Evolutionary conservation across 1,140 invertebrate species (phyloP), one percentile per base, ranked within the genome.

Genomic region (Phenacoccus solenopsis): DNA sequence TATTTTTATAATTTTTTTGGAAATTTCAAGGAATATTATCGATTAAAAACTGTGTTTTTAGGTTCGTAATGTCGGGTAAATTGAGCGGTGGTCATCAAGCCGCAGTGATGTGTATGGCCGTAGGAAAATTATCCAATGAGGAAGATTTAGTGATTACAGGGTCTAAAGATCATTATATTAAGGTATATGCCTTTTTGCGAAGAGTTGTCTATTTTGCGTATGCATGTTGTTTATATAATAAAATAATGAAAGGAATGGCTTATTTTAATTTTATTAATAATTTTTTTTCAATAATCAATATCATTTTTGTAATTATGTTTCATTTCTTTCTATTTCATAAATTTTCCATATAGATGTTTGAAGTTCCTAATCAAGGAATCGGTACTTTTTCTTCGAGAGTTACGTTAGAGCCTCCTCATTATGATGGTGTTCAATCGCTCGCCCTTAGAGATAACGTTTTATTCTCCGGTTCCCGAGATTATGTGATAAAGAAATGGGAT

Each of bases 401-500:
- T 16, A 89, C 88, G 75, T 79, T 96, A 10, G 86, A 89, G 70
- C 93, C 92, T 9, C 93, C 93, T 16, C 93, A 96, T 80, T 96
- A 94, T 78, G 93, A 96, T 77, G 93, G 93, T 10, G 90, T 94
- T 56, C 87, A 94, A 77, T 88, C 87, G 64, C 81, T 94, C 28
- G 84, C 86, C n/a, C 81, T 91, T 7, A 78, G 78, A 69, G 85
- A 83, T 21, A 79, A 84, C 67, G 83, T 81, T 2, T 79, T 94
- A 13, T 94, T 93, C 81, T 91, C 88, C 77, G 92, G 91, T 68
- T 93, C 91, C 0, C 79, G 93, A 27, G 93, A 95, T 78, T 89
- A 86, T 78, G 91, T 90, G 76, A 90, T 95, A 75, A 94, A 94
- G 81, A 89, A 91, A 76, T 95, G 91, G 91, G 86, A 90, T 75